A percentile compares a stretch with the other conserved stretches of the same genome.
Evolutionary conservation across 2,797 vertebrate genomes (phyloP).

Genomic region (Spinus olivaceus): DNA sequence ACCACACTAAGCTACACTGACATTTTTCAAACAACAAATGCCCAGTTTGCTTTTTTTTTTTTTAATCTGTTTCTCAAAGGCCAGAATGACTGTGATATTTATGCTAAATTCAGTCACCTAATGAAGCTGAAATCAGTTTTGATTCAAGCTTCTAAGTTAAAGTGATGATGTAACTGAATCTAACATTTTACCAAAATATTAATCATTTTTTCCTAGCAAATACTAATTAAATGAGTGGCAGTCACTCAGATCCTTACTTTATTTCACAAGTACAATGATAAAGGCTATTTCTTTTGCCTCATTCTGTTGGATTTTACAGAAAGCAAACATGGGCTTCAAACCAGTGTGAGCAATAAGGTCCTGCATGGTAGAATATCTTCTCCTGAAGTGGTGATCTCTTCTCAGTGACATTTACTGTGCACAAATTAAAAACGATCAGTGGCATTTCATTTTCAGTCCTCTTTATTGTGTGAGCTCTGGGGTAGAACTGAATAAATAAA

Average conservation of each 20-base stretch:
- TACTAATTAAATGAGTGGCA: neutral
- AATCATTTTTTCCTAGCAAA: neutral
- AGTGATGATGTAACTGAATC: neutral
- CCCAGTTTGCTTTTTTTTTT: neutral
- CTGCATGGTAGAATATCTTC: neutral
- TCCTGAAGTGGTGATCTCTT: neutral
- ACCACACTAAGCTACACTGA: neutral
- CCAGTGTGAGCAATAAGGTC: neutral
- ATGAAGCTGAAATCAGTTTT: neutral
- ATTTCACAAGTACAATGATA: neutral
- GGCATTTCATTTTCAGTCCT: conserved; percentile 2
- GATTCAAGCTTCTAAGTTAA: neutral
- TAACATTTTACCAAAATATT: neutral
- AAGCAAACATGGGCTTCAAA: neutral
- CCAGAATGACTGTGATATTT: neutral
- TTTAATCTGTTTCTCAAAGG: neutral
- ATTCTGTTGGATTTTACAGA: neutral
- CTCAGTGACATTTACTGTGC: neutral
- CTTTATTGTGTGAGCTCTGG: neutral
- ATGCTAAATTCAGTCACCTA: neutral
- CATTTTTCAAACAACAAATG: neutral
- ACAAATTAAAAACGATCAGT: neutral
- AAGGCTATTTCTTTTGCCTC: neutral
- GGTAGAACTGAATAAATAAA: conserved; percentile 1
- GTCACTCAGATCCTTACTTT: neutral